Evolutionary conservation across 2,888 invertebrate species (phyloP), one percentile per base, ranked within the genome.

Genomic region (Hoplodrina ambigua): DNA sequence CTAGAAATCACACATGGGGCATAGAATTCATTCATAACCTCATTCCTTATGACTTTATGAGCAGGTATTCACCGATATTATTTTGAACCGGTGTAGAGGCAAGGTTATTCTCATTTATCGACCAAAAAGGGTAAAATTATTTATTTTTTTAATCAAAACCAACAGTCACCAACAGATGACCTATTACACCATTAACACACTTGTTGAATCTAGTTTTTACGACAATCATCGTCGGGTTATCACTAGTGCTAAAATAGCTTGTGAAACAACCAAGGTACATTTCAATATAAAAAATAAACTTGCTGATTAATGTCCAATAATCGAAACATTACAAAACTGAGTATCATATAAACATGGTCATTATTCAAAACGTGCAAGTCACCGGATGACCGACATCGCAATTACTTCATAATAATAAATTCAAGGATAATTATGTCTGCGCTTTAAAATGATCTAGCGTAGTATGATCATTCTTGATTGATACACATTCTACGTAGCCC

Each of bases 381-480:
- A 81, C 68, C 60, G 78, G 72, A 81, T 60, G 64, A 33, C 50
- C 58, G 53, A 66, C 67, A 57, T 59, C 69, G 65, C 62, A 69
- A 70, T 78, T 70, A 72, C 73, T 68, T 69, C 59, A 73, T 71
- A 75, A 72, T 73, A 75, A 81, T 79, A 50, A 78, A 68, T 77
- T 73, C 80, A 83, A 84, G 80, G 84, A 62, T 78, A 81, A 84
- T 81, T 64, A 72, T 68, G 56, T 69, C 52, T 76, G 60, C 72
- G 73, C 37, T 72, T 78, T 66, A 70, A 65, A 78, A 66, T 69
- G 55, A 81, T 74, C 59, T 70, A 69, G 60, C 52, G 60, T 71
- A 69, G 41, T 61, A 37, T n/a, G 67, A 80, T 83, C 59, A 66
- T 72, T 72, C 76, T 72, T 68, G 66, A 69, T 69, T 66, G 64